Evolutionary conservation across 2,888 invertebrate genomes (phyloP).

Genomic region (Artemia sinica): DNA sequence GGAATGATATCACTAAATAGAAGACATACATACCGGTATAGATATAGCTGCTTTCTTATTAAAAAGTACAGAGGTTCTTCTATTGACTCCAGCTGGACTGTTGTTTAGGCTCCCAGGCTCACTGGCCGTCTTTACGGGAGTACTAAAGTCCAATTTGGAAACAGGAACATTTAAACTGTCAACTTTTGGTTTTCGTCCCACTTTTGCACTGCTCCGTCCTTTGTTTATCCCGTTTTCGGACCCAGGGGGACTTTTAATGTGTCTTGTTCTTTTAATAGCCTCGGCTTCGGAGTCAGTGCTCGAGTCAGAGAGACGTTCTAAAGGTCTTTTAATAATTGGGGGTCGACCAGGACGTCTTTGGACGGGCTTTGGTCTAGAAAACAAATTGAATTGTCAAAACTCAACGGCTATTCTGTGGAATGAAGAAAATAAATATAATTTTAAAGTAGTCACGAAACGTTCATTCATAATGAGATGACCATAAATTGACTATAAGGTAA

Average conservation of each 20-base stretch:
- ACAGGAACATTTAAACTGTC: background rate
- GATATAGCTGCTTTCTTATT: conserved; percentile 44
- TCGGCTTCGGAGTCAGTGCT: conserved; percentile 6
- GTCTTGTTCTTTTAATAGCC: background rate
- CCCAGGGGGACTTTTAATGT: background rate
- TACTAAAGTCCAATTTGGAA: background rate
- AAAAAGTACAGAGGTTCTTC: conserved; percentile 57
- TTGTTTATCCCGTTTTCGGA: background rate
- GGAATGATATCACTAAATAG: background rate
- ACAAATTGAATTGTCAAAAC: background rate
- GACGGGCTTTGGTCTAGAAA: conserved; percentile 2
- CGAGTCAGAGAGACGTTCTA: conserved; percentile 1
- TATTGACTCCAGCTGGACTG: conserved; percentile 42
- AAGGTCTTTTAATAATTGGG: background rate
- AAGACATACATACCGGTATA: conserved; percentile 20
- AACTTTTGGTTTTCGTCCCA: conserved; percentile 3
- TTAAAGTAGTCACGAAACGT: no score
- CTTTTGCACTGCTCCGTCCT: background rate
- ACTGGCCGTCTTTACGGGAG: background rate
- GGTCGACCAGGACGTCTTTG: background rate
- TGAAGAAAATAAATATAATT: no score
- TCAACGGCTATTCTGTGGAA: no score
- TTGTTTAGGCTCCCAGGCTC: background rate
- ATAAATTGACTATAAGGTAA: no score
- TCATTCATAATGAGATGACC: no score